Base-by-base conservation (phyloP, 2,888 invertebrate species). In the Plebejus argus region DNA sequence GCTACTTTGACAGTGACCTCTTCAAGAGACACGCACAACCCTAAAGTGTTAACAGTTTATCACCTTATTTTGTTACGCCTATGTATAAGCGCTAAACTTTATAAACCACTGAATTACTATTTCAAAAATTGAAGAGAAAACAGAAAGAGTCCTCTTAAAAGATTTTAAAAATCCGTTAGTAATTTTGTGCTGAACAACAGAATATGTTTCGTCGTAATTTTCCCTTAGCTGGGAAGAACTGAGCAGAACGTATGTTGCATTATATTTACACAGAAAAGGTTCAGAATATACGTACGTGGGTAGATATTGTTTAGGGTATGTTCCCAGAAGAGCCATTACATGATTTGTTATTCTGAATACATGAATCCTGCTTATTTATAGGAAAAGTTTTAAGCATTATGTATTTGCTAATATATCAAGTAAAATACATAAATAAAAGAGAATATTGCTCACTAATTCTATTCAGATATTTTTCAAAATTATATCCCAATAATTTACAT, bases 301-400 rank as follows among this genome's bases (percentile, higher is more conserved):
- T 66, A 66, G 28, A 33, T 66, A 28, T 66, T 66, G 66, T 66
- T 66, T 33, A 66, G 33, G 66, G 33, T 66, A 33, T 28, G 2
- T 33, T 61, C 66, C 66, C 66, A 15, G 66, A 1, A 66, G 66
- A 66, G 12, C 66, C 15, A 66, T 66, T 23, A 66, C 28, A 66
- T 28, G 15, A 33, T 66, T 66, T 66, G 66, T 33, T 66, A 66
- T 66, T 66, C 66, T 28, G 66, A 66, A 66, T 66, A 66, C 66
- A 66, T 66, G 28, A 66, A 76, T 78, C 39, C 15, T 74, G n/a
- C 20, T 49, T 61, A 61, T 20, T 61, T 12, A 61, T 23, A 61
- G 23, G 20, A 23, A 61, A 61, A 61, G 58, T n/a, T 58, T 20
- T n/a, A 53, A 53, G 53, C 53, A 58, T 58, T 20, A n/a, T 58